Evolutionary conservation across 2,797 vertebrate genomes (phyloP), one percentile per base, ranked within the genome.

Genomic region (Myotis pilosus): DNA sequence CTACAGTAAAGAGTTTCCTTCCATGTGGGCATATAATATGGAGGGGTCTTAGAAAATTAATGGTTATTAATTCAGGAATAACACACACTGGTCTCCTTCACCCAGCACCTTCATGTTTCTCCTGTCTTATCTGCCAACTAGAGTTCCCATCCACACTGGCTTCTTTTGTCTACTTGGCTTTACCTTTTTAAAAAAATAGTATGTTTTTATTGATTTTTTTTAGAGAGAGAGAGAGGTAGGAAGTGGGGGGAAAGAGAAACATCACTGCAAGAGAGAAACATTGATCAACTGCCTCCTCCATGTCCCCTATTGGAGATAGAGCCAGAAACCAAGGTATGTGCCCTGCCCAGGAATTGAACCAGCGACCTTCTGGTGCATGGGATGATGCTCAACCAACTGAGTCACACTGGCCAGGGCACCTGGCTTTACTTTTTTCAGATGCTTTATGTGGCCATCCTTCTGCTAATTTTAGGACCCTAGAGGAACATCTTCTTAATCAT

Each of bases 21-120:
- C 0, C 68, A 1, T n/a, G 30, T 41, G 20, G 25, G 10, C 6
- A 62, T 12, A 2, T 3, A 68, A 7, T 44, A 2, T 41, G n/a
- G 12, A 68, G 16, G 11, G 4, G 1, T 62, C 44, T 25, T 49
- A 55, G 6, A 51, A 51, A 51, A 87, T n/a, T 12, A 69, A 19
- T 12, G 8, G 5, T 1, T 23, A 8, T 15, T 15, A 9, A 66
- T 44, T 78, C 44, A 23, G 49, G 25, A 8, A 33, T 1, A 75
- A 33, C 49, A n/a, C 10, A 6, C 10, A 6, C 3, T 6, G 3
- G 2, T 30, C 10, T 23, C 20, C 16, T 22, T 51, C 30, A 19
- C 12, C 41, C 7, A 15, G 8, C 0, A 30, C 9, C 6, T 60
- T 44, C 6, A 8, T 8, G 13, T 22, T 22, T 44, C 23, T 80